phyloP scores from a whole-genome alignment of 2,113 vertebrate genomes.

The Corythornis madagascariensis region DNA sequence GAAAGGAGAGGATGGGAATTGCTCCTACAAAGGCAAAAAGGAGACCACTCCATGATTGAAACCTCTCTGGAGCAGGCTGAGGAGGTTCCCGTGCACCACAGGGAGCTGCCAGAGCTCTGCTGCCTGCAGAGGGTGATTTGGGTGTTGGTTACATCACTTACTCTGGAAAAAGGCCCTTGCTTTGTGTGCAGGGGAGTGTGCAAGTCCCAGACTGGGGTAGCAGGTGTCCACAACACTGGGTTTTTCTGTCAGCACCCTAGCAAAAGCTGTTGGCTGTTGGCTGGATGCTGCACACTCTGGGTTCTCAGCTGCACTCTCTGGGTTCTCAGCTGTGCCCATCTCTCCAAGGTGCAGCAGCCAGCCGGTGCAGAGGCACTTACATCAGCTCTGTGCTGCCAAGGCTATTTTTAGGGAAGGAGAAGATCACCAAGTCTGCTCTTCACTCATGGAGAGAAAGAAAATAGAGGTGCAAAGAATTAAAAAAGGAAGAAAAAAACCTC shows the following conservation, averaged over 20 bases:
- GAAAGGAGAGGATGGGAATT: neutral
- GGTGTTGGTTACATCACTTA: neutral
- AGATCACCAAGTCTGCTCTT: neutral
- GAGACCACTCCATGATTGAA: no score
- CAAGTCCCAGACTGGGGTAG: neutral
- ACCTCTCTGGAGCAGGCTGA: no score
- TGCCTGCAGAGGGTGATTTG: no score
- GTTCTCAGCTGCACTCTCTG: neutral
- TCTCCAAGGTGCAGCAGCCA: fast-evolving
- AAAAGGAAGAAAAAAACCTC: neutral
- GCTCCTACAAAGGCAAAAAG: no score
- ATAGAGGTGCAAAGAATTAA: neutral
- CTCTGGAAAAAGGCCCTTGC: neutral
- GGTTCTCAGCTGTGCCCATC: neutral
- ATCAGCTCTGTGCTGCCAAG: neutral
- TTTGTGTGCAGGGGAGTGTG: neutral
- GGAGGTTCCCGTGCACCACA: no score
- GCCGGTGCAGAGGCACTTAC: neutral
- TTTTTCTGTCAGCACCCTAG: neutral
- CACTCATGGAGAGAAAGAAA: neutral
- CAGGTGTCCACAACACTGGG: neutral
- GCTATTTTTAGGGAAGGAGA: neutral
- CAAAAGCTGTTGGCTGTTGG: neutral
- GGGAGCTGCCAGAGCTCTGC: neutral
- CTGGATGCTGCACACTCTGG: neutral